phyloP scores from a whole-genome alignment of 2,113 vertebrate genomes.

The Triplophysa tibetana region DNA sequence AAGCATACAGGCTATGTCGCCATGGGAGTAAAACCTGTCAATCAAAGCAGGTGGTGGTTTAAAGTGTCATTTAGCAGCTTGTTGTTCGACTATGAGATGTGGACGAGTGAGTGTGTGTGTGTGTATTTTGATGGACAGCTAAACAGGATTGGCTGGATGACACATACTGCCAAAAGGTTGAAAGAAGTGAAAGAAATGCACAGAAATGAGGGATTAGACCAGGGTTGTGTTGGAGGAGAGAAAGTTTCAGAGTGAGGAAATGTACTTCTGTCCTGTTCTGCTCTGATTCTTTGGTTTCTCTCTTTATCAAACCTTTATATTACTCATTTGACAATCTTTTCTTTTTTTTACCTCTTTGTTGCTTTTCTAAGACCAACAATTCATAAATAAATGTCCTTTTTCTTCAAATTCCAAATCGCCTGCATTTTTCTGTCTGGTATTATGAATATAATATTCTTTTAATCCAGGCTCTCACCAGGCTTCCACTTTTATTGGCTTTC shows the following conservation, averaged over 20 bases:
- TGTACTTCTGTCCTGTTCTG: not conserved
- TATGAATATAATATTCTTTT: too few species aligned
- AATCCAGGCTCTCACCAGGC: too few species aligned
- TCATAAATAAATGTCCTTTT: too few species aligned
- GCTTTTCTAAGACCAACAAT: too few species aligned
- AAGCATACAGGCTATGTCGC: not conserved
- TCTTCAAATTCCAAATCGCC: too few species aligned
- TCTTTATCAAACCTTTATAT: not conserved
- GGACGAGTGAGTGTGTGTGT: constrained; percentile 1
- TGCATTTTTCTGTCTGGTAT: too few species aligned
- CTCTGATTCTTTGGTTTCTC: too few species aligned
- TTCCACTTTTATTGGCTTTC: too few species aligned
- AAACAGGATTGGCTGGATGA: not conserved
- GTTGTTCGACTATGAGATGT: constrained; percentile 29
- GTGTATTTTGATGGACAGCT: constrained; percentile 4
- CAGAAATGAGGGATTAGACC: constrained; percentile 29
- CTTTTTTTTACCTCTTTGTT: too few species aligned
- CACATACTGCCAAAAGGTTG: constrained; percentile 24
- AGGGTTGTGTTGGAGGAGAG: not conserved
- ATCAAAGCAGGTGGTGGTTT: constrained; percentile 20
- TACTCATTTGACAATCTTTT: not conserved
- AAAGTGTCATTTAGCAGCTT: constrained; percentile 35
- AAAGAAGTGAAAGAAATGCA: not conserved
- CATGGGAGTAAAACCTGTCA: constrained; percentile 42
- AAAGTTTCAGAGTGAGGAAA: not conserved